Evolutionary conservation across 2,888 invertebrate species (phyloP), one percentile per base, ranked within the genome.

Genomic region (Ennomos fuscantarius): DNA sequence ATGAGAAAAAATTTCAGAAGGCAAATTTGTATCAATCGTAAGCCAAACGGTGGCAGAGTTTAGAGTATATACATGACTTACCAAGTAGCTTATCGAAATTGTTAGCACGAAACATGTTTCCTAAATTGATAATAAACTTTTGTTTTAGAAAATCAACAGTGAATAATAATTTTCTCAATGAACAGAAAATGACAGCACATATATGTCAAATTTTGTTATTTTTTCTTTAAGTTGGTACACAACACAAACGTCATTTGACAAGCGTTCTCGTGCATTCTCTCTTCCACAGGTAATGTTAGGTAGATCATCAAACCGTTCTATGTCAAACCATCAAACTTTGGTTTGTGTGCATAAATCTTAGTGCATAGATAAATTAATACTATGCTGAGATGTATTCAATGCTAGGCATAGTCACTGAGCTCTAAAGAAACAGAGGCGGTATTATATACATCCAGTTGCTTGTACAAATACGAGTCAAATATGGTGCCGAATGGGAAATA

Each of bases 11-110:
- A 35, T 32, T 33, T 31, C 32, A 43, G 43, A 39, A 50, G 47
- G 57, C 54, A 50, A 59, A 60, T 33, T 52, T 40, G 51, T 56
- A 41, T n/a, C 3, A 34, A 31, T 31, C 8, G 47, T 35, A 9
- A 15, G 32, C 8, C 9, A 53, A 39, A 24, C 49, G 41, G 47
- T 50, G 39, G 39, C 45, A 35, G 48, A 36, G 46, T 44, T 47
- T 34, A 50, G 47, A 31, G 33, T 41, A 44, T 46, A 49, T 51
- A 54, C 35, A 40, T 62, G 62, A 78, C 92, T 88, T 85, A 95
- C 95, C 95, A 67, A 95, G 91, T 77, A 95, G 87, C 89, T 94
- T 95, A 81, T 95, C 95, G 81, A 95, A 95, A 84, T 92, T 93
- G 72, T 92, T 90, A 64, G 92, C 89, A 70, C 93, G 90, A 83